A percentile compares a stretch with the other conserved stretches of the same genome.
phyloP scores from a whole-genome alignment of 1,140 invertebrate species.

The Aphelenchoides fujianensis region DNA sequence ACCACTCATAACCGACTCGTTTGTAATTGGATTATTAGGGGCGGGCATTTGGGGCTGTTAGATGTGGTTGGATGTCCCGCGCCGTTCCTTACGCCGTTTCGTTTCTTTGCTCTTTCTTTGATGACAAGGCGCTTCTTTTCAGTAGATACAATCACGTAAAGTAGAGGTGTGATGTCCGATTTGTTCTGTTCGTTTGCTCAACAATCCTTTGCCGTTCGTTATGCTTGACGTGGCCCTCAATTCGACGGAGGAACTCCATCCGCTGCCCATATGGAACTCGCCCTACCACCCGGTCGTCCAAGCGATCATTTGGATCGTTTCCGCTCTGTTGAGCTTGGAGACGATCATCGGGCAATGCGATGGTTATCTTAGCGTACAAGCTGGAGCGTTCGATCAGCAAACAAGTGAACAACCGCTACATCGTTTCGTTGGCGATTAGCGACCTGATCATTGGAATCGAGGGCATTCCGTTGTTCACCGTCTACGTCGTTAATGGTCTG shows the following conservation, averaged over 20 bases:
- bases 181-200: background rate
- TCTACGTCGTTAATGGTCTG: constrained; percentile 63
- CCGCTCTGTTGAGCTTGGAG: constrained; percentile 82
- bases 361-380: constrained; percentile 82
- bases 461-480: constrained; percentile 71
- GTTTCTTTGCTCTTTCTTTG: too few species aligned
- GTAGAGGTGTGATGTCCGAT: too few species aligned
- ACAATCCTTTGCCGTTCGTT: background rate
- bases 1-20: too few species aligned
- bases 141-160: too few species aligned
- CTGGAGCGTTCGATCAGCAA: constrained; percentile 60
- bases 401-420: constrained; percentile 88
- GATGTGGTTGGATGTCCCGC: too few species aligned
- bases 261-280: constrained; percentile 37
- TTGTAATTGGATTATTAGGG: too few species aligned
- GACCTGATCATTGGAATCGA: constrained; percentile 90
- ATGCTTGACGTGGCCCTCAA: background rate
- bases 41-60: too few species aligned
- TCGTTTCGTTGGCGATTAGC: constrained; percentile 92
- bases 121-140: too few species aligned
- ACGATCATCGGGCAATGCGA: constrained; percentile 94
- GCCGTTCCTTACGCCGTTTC: too few species aligned
- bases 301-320: constrained; percentile 81
- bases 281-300: constrained; percentile 62
- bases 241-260: background rate